Evolutionary conservation across 2,888 invertebrate species (phyloP), one percentile per base, ranked within the genome.

Genomic region (Nebria salina): DNA sequence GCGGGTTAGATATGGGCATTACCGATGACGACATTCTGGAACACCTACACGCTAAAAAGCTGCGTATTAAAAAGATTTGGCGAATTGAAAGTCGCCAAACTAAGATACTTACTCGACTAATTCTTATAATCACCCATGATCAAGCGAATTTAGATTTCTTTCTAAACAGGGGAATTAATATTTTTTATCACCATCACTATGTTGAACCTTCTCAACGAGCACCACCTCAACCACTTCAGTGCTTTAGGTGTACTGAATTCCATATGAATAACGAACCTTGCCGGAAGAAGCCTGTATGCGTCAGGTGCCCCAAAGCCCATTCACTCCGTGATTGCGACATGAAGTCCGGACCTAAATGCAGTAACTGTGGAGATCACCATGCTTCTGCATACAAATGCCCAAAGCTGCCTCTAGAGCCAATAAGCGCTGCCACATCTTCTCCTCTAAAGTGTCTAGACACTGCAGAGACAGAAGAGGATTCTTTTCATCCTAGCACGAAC

Each of bases 141-240:
- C 7, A 34, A 7, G 3, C n/a, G 8, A 65, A 65, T 8, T 13
- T 25, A 25, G 76, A 76, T 66, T 2, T 3, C 20, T 26, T 76
- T 8, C 66, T 76, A n/a, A 2, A 25, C 13, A 26, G 15, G 2
- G 76, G 76, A 0, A 41, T 76, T 9, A 13, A 6, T 8, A 7
- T 65, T 2, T 0, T 9, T 9, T 15, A n/a, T 1, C 9, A 66
- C 65, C 7, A n/a, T 34, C 34, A 66, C 15, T 34, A 9, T 9
- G 41, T 76, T 0, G 76, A 65, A n/a, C 66, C 66, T 8, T 65
- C 65, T 2, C 65, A n/a, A 0, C 34, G 6, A 13, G 13, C 76
- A 0, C 8, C 15, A 20, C 65, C 76, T 3, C 76, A 76, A 34
- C 76, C 66, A 5, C 1, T 26, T 9, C 76, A 76, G 41, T 76